phyloP scores from a whole-genome alignment of 1,140 invertebrate genomes.

The Heliconius congener region DNA sequence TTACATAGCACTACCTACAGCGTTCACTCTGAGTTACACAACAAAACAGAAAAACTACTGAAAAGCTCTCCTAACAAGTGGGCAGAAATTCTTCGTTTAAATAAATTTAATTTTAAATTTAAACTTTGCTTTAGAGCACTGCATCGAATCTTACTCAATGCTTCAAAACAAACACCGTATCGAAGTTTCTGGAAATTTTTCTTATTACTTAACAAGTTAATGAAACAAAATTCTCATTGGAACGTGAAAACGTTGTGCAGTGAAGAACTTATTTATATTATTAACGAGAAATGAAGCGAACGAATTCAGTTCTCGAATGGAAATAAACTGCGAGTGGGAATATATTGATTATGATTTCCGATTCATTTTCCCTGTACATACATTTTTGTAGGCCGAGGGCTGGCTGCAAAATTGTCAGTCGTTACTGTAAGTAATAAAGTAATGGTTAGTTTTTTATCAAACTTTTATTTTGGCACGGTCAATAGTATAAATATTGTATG shows the following conservation, averaged over 20 bases:
- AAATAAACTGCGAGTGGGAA: slow-evolving; percentile 32
- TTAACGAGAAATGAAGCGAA: slow-evolving; percentile 37
- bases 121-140: slow-evolving; percentile 17
- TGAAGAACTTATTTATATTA: slow-evolving; percentile 40
- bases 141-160: slow-evolving; percentile 26
- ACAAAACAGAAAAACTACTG: not conserved
- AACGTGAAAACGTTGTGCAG: slow-evolving; percentile 39
- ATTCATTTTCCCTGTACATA: slow-evolving; percentile 12
- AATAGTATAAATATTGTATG: too few relatives aligned
- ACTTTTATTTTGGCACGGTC: too few relatives aligned
- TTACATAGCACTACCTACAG: not conserved
- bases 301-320: slow-evolving; percentile 24
- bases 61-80: slow-evolving; percentile 20
- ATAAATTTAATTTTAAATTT: slow-evolving; percentile 24
- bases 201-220: slow-evolving; percentile 29
- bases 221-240: slow-evolving; percentile 38
- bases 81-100: slow-evolving; percentile 12
- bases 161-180: slow-evolving; percentile 33
- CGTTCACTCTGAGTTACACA: not conserved
- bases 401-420: not conserved
- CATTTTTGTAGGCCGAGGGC: slow-evolving; percentile 10
- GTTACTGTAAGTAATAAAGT: too few relatives aligned
- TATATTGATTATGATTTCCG: slow-evolving; percentile 31
- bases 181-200: slow-evolving; percentile 26
- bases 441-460: too few relatives aligned